Base-by-base conservation (phyloP, 2,797 vertebrate genomes). In the Centroberyx gerrardi region DNA sequence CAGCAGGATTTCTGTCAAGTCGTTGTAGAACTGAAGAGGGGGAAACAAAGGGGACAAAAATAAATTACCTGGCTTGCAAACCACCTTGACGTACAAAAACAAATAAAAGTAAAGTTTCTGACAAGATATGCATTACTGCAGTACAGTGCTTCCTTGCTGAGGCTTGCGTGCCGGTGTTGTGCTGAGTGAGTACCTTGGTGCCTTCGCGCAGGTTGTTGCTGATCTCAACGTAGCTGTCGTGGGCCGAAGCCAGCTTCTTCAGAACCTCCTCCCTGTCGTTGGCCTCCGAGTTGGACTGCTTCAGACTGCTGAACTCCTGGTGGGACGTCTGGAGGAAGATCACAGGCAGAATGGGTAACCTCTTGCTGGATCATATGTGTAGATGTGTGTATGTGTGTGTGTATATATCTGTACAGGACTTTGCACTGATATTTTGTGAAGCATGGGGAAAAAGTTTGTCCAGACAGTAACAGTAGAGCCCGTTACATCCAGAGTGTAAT, bases 151-250 rank as follows among this genome's bases (percentile, higher is more conserved):
- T 77, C 46, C 22, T n/a, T 4, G 12, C 58, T 22, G 38, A 56
- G 52, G 49, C 48, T 36, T 22, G 74, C 48, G 77, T 40, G 82
- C 54, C 1, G 7, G 55, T 1, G 9, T 52, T 68, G 42, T 74
- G 83, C 78, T 71, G 84, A 72, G 77, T 3, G 46, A 61, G 74
- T 95, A 99, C 98, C 97, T 99, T 99, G 72, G 98, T 99, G 90
- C 98, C 98, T 92, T 99, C 98, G 76, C 91, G 96, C 90, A 99
- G 94, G 92, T 99, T 99, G 78, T 84, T 96, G 84, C 95, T 95
- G 91, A 99, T 98, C 92, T 99, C 98, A n/a, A 99, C 94, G 54
- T 98, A 99, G 93, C 97, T 99, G 93, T 99, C 98, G 62, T 99
- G 97, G 36, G 98, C 98, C 1, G 97, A 95, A 59, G 98, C 98